Percentiles rank a stretch among this genome's conserved stretches.
These are phyloP conservation scores for Pseudomyrmex cubaensis DNA, from an alignment of 1,140 invertebrate species.

Conservation along the genomic window DNA sequence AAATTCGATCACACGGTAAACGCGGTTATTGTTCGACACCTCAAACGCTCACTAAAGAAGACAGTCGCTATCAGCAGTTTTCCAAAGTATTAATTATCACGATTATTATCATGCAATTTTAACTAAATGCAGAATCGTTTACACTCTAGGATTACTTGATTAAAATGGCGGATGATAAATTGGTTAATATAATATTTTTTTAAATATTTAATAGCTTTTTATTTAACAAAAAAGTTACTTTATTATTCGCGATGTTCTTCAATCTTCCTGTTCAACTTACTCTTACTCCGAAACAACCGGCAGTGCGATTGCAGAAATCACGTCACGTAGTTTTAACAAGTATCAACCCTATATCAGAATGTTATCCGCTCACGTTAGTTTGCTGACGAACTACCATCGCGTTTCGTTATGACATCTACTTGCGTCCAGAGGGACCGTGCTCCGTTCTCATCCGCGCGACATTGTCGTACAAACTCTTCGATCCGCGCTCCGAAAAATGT, in stretches of 20 bases:
- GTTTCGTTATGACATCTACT: conserved; percentile 3
- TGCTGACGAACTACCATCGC: conserved; percentile 25
- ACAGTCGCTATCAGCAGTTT: not conserved
- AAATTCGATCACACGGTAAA: conserved; percentile 6
- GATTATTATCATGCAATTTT: conserved; percentile 4
- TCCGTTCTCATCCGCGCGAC: not conserved
- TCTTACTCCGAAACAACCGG: not conserved
- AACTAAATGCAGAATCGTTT: conserved; percentile 16
- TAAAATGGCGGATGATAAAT: not conserved
- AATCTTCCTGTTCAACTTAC: not conserved
- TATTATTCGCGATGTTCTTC: conserved; percentile 7
- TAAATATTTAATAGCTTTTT: not conserved
- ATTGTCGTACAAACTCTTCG: not conserved
- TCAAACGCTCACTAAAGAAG: not conserved
- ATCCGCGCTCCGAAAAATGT: conserved; percentile 21
- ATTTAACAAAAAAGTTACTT: not conserved
- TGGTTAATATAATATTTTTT: conserved; percentile 2
- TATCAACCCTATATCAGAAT: conserved; percentile 51
- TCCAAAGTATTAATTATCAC: not conserved
- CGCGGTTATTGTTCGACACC: not conserved
- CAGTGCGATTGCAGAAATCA: conserved; percentile 1
- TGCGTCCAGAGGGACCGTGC: not conserved
- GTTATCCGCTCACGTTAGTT: conserved; percentile 35
- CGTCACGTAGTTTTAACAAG: conserved; percentile 25
- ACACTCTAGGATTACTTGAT: conserved; percentile 28